phyloP scores from a whole-genome alignment of 2,888 invertebrate genomes.

The Drosophila mimica region DNA sequence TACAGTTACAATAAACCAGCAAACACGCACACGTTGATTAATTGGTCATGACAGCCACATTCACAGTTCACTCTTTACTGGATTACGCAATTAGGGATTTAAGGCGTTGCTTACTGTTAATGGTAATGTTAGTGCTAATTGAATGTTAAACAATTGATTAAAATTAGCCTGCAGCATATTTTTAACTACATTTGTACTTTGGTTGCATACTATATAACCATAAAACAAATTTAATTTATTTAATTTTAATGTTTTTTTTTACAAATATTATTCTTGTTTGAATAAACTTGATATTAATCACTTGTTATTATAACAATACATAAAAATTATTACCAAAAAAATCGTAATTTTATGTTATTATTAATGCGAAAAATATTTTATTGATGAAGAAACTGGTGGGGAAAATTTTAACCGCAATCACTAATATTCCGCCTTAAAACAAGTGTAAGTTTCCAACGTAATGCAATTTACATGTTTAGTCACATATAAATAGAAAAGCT shows the following conservation, averaged over 20 bases:
- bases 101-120: conserved; percentile 31
- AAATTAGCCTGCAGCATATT: neutral
- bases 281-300: neutral
- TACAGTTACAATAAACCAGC: conserved; percentile 59
- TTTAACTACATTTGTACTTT: neutral
- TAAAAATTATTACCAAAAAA: neutral
- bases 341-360: too few relatives aligned
- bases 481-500: neutral
- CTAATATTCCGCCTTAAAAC: neutral
- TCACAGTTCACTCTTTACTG: conserved; percentile 32
- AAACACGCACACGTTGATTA: conserved; percentile 62
- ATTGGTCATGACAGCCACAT: conserved; percentile 52
- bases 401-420: conserved; percentile 2
- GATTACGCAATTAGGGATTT: conserved; percentile 59
- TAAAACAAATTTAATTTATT: neutral
- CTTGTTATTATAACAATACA: neutral
- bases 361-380: conserved; percentile 3
- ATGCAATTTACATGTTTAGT: neutral
- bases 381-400: neutral
- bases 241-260: neutral
- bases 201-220: neutral
- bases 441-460: neutral
- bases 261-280: neutral
- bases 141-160: neutral
- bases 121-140: conserved; percentile 7